Conservation (phyloP, 1,140 invertebrate genomes). For the Pectinophora gossypiella region DNA sequence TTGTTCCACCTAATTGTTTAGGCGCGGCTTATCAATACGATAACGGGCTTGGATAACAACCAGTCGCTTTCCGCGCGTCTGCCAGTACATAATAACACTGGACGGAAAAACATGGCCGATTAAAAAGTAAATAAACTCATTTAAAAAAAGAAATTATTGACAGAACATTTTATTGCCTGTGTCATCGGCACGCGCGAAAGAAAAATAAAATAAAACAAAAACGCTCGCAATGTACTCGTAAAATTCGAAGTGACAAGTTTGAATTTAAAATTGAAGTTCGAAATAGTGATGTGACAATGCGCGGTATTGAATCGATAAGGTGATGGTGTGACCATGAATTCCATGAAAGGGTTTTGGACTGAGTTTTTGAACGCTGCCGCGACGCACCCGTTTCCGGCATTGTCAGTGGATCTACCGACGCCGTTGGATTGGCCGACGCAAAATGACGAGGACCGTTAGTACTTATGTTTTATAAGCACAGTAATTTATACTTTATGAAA, state of each 20-base stretch:
- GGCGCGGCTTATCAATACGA: conserved; percentile 54
- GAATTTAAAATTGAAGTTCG: not conserved
- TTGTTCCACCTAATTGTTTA: conserved; percentile 57
- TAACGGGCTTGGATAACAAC: conserved; percentile 46
- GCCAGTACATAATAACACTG: not conserved
- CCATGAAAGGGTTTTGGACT: conserved; percentile 37
- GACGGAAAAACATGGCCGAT: not conserved
- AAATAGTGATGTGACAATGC: conserved; percentile 39
- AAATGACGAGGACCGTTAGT: conserved; percentile 32
- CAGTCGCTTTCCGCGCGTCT: conserved; percentile 25
- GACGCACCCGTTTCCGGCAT: conserved; percentile 51
- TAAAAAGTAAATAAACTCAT: not conserved
- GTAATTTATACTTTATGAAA: no score
- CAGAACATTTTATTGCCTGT: no score
- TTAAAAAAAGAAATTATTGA: not conserved
- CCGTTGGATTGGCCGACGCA: conserved; percentile 35
- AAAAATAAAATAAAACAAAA: no score
- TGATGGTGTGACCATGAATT: not conserved
- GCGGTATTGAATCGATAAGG: conserved; percentile 22
- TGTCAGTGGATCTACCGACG: conserved; percentile 48
- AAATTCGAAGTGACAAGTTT: conserved; percentile 6
- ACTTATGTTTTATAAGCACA: no score
- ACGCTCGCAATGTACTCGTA: not conserved
- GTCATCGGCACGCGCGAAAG: no score
- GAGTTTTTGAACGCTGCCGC: conserved; percentile 55